phyloP scores from a whole-genome alignment of 2,888 invertebrate species.

The Sycophila texana region DNA sequence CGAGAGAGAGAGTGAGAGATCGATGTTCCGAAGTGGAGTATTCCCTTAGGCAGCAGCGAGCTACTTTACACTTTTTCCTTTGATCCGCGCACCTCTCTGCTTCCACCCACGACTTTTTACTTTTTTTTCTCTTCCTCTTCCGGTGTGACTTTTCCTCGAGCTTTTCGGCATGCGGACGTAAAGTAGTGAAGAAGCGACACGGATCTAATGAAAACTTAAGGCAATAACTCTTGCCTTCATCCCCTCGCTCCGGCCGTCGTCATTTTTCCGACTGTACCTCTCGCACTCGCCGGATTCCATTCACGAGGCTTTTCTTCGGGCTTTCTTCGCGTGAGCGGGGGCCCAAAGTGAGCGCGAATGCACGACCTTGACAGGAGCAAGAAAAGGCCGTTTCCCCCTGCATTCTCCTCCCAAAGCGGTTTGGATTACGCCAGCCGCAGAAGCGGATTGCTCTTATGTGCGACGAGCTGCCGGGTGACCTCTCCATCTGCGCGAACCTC shows the following conservation, averaged over 20 bases:
- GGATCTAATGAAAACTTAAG: constrained; percentile 48
- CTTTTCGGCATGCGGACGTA: neutral
- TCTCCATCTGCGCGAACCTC: too few relatives aligned
- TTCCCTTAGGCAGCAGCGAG: constrained; percentile 48
- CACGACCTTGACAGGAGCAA: constrained; percentile 1
- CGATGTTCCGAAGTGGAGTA: constrained; percentile 47
- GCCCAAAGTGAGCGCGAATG: neutral
- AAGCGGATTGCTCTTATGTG: constrained; percentile 44
- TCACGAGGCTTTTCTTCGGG: neutral
- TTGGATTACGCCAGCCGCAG: constrained; percentile 47
- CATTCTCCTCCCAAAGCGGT: constrained; percentile 42
- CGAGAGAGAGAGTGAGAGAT: constrained; percentile 3
- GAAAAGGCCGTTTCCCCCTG: constrained; percentile 35
- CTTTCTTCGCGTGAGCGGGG: constrained; percentile 2
- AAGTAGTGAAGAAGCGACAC: constrained; percentile 31
- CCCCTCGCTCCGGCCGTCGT: neutral
- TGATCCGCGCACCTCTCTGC: constrained; percentile 35
- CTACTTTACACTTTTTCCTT: constrained; percentile 53
- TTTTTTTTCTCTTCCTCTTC: neutral
- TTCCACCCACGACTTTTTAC: constrained; percentile 12
- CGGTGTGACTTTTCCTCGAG: constrained; percentile 1
- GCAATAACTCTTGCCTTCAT: constrained; percentile 25
- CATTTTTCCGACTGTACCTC: neutral
- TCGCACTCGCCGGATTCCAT: neutral
- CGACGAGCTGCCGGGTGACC: neutral